phyloP scores from a whole-genome alignment of 2,113 vertebrate species.

The Aepyceros melampus region DNA sequence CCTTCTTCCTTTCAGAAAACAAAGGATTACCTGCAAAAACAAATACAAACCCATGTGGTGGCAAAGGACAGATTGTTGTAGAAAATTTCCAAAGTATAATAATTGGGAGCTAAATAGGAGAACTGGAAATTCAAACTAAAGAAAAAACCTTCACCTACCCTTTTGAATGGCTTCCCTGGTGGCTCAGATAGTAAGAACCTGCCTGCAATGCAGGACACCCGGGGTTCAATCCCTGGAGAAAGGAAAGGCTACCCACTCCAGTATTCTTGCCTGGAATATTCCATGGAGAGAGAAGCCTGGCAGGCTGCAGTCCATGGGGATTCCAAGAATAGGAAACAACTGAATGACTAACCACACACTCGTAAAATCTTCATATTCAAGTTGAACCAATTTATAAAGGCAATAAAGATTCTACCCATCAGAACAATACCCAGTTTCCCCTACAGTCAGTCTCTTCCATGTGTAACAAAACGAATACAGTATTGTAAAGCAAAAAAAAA shows the following conservation, averaged over 20 bases:
- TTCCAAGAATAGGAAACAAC: not conserved
- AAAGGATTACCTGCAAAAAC: not conserved
- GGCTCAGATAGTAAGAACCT: not conserved
- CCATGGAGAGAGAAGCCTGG: not conserved
- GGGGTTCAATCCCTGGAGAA: not conserved
- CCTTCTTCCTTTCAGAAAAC: not conserved
- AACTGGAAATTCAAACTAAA: not conserved
- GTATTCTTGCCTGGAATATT: not conserved
- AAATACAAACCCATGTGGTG: not conserved
- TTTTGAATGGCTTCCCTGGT: not conserved
- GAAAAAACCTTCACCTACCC: not conserved
- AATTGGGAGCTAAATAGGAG: not conserved
- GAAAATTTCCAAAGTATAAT: not conserved
- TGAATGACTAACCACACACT: not conserved
- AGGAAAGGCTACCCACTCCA: not conserved
- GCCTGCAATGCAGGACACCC: not conserved
- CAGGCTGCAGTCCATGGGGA: not conserved
- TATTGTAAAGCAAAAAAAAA: no score
- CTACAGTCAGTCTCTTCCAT: not conserved
- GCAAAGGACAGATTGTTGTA: not conserved
- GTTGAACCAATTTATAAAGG: not conserved
- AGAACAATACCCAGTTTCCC: not conserved
- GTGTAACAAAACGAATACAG: no score
- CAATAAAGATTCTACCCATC: not conserved
- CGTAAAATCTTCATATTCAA: not conserved